phyloP scores from a whole-genome alignment of 2,888 invertebrate species.

The Lapara coniferarum region DNA sequence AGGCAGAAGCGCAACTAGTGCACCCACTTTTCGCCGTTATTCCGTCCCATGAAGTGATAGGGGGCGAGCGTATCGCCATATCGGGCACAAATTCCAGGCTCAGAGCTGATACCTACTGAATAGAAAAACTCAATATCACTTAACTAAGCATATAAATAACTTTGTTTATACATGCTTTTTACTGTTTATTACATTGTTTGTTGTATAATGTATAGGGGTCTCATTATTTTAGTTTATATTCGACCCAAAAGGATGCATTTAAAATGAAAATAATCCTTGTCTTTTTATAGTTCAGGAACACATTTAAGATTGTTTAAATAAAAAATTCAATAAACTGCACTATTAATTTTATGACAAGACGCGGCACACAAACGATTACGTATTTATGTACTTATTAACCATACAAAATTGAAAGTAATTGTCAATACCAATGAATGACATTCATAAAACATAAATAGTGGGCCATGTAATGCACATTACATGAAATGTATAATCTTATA shows the following conservation, averaged over 20 bases:
- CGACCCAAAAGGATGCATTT: background rate
- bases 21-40: no score
- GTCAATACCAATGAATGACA: background rate
- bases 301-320: background rate
- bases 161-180: no score
- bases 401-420: background rate
- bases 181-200: no score
- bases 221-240: no score
- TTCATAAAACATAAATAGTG: background rate
- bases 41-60: no score
- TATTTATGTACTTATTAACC: background rate
- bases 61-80: no score
- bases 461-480: background rate
- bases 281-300: slow-evolving; percentile 8
- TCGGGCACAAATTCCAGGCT: no score
- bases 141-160: no score
- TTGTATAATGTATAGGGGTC: no score
- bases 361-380: slow-evolving; percentile 9
- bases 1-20: no score
- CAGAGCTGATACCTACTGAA: no score
- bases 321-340: background rate
- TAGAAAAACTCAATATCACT: no score
- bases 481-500: background rate
- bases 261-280: background rate
- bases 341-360: slow-evolving; percentile 7